phyloP scores from a whole-genome alignment of 2,113 vertebrate species.

The Ictidomys tridecemlineatus region DNA sequence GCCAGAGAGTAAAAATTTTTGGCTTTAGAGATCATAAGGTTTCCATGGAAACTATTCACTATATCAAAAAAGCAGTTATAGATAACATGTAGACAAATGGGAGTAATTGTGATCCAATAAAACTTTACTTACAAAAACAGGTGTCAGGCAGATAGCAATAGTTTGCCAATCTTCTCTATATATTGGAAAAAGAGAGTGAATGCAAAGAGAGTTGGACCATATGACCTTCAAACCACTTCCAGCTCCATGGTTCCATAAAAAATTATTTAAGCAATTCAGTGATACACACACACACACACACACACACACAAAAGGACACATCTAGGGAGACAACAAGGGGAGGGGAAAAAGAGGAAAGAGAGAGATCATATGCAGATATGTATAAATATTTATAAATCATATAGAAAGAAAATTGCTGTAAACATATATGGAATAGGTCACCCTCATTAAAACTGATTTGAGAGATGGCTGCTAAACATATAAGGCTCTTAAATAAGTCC shows the following conservation, averaged over 20 bases:
- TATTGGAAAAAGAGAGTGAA: conserved; percentile 33
- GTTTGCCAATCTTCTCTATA: conserved; percentile 34
- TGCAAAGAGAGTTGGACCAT: background rate
- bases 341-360: too few relatives aligned
- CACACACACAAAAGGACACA: background rate
- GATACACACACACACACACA: too few relatives aligned
- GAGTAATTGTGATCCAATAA: background rate
- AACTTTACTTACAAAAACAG: conserved; percentile 66
- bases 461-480: background rate
- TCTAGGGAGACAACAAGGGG: background rate
- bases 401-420: conserved; percentile 39
- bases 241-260: conserved; percentile 13
- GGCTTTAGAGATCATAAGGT: background rate
- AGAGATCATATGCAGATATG: background rate
- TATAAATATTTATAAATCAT: background rate
- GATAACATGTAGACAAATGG: conserved; percentile 49
- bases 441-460: conserved; percentile 2
- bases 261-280: conserved; percentile 52
- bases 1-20: conserved; percentile 47
- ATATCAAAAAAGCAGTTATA: background rate
- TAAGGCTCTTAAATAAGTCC: background rate
- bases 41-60: conserved; percentile 16
- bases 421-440: background rate
- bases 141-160: conserved; percentile 14
- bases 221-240: background rate